Evolutionary conservation across 2,888 invertebrate genomes (phyloP), one percentile per base, ranked within the genome.

Genomic region (Cyclophora albipunctata): DNA sequence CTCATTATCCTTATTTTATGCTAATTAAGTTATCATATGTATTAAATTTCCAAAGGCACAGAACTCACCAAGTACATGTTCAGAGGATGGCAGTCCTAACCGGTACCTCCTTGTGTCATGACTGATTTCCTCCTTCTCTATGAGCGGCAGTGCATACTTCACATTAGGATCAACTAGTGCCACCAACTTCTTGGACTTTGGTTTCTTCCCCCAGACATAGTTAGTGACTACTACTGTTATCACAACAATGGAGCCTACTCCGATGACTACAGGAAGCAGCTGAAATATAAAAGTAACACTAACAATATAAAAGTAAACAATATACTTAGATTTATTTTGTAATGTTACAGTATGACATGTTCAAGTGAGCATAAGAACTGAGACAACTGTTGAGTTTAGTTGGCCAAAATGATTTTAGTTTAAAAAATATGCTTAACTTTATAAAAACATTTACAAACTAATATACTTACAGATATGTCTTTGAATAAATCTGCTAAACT

Each of bases 31-130:
- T 20, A 20, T 20, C 20, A 20, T 20, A 20, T 20, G 20, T 20
- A 20, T 20, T 1, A 20, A 20, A 20, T 20, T 20, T 20, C 20
- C 20, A 20, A 20, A 20, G 20, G 20, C 20, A 20, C 20, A 20
- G 20, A 2, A 60, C 73, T 77, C 81, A 89, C 98, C 99, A 54
- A 99, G 89, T 50, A 98, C 91, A 86, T 99, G 98, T 57, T 97
- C 91, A 7, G 92, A 82, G 20, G 96, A 93, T 5, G 98, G 98
- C 50, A 99, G 87, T 42, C 93, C 95, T 81, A 99, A 98, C 47
- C 97, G 91, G 81, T 95, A 99, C 62, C 94, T 90, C 64, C 98
- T 91, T 0, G 99, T 99, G 75, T 99, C 99, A 90, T 98, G 98
- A 67, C 94, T 98, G 52, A 99, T 90, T 54, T 93, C 90, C 76